Conservation (phyloP, 2,113 vertebrate species). For the Ceyx cyanopectus region DNA sequence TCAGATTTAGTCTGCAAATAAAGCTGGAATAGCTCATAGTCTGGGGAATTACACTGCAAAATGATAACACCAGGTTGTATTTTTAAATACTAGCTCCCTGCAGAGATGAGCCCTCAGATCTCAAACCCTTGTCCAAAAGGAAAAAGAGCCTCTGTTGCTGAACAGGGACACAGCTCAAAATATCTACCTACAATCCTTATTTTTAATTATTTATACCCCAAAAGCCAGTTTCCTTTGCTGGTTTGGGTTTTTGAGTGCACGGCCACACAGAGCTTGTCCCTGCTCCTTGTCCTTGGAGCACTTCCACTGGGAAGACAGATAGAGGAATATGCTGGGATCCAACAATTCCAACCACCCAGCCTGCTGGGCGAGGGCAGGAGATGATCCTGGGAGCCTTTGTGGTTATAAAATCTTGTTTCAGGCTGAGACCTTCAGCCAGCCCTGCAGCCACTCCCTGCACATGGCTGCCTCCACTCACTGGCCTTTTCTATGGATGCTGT, state of each 20-base stretch:
- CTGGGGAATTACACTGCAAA: neutral
- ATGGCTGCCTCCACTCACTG: fast-evolving
- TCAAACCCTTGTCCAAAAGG: neutral
- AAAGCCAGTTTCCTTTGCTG: neutral
- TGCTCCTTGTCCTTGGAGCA: neutral
- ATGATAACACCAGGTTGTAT: neutral
- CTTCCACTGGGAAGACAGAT: neutral
- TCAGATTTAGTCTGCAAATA: neutral
- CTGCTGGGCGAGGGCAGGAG: neutral
- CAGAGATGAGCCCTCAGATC: neutral
- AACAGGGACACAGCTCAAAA: neutral
- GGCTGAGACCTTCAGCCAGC: neutral
- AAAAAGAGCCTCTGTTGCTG: neutral
- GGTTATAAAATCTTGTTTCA: neutral
- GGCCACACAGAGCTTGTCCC: neutral
- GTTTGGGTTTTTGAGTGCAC: neutral
- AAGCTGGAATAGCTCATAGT: neutral
- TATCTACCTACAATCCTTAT: neutral
- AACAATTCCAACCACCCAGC: neutral
- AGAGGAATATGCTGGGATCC: neutral
- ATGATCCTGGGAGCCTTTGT: neutral
- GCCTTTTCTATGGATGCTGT: neutral
- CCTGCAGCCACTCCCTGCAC: too few species aligned
- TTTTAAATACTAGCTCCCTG: neutral
- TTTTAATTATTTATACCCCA: neutral